Percentiles rank a stretch among this genome's conserved stretches.
Conservation (phyloP, 2,888 invertebrate species). For the Byasa hedistus region DNA sequence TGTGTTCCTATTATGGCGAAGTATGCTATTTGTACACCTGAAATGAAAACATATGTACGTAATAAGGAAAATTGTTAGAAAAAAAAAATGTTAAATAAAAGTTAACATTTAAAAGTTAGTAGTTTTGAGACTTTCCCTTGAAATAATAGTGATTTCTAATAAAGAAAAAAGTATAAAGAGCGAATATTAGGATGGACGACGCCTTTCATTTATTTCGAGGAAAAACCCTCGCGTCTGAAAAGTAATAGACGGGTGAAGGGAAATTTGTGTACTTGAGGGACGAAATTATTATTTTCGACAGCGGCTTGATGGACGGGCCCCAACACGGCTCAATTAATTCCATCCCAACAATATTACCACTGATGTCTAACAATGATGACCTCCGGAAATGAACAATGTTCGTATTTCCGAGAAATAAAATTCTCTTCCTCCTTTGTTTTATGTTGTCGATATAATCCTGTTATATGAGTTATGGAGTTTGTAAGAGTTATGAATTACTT, state of each 20-base stretch:
- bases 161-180: background rate
- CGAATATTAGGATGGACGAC: background rate
- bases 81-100: no score
- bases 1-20: conserved; percentile 89
- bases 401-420: conserved; percentile 9
- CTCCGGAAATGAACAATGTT: background rate
- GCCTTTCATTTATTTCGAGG: conserved; percentile 8
- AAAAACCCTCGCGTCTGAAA: background rate
- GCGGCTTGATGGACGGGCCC: conserved; percentile 21
- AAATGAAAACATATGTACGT: conserved; percentile 59
- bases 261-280: conserved; percentile 15
- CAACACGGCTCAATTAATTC: conserved; percentile 25
- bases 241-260: background rate
- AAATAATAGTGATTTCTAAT: background rate
- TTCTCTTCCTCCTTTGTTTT: background rate
- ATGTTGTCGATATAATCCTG: background rate
- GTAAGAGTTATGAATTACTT: background rate
- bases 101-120: no score
- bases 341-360: conserved; percentile 10
- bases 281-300: conserved; percentile 24
- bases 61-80: background rate
- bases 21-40: conserved; percentile 91
- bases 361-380: conserved; percentile 5
- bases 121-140: background rate
- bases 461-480: background rate